Evolutionary conservation across 2,113 vertebrate genomes (phyloP).

Genomic region (Smithornis capensis): DNA sequence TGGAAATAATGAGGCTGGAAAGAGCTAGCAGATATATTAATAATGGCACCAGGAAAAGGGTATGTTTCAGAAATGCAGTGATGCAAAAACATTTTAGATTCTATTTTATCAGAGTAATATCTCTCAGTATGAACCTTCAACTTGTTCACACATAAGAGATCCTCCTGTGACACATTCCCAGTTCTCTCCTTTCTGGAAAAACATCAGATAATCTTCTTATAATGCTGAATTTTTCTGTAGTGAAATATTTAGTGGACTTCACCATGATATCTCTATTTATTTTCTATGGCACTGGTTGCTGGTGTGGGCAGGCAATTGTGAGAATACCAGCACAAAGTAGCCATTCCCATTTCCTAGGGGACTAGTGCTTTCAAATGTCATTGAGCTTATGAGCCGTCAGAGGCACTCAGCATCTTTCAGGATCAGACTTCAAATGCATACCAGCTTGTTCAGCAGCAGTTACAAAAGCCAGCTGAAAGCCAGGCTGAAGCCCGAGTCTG

Average conservation of each 20-base stretch:
- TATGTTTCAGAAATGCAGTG: neutral
- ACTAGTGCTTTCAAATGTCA: neutral
- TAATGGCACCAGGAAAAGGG: neutral
- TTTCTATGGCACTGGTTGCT: neutral
- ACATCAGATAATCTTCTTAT: neutral
- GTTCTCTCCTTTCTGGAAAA: neutral
- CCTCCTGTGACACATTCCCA: neutral
- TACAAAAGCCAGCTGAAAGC: neutral
- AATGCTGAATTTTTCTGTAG: neutral
- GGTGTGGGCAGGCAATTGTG: neutral
- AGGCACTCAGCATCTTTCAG: constrained; percentile 15
- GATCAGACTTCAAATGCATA: neutral
- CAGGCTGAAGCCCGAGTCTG: neutral
- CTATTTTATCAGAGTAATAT: neutral
- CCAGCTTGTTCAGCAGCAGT: neutral
- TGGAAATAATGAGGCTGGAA: neutral
- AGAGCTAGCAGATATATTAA: neutral
- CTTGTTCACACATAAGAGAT: neutral
- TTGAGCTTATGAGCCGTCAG: constrained; percentile 28
- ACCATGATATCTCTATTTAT: neutral
- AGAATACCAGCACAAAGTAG: neutral
- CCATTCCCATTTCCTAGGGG: neutral
- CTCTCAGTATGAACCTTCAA: neutral
- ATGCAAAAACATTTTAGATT: neutral
- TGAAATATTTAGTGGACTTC: neutral